phyloP scores from a whole-genome alignment of 1,140 invertebrate species.

The Luehdorfia chinensis region DNA sequence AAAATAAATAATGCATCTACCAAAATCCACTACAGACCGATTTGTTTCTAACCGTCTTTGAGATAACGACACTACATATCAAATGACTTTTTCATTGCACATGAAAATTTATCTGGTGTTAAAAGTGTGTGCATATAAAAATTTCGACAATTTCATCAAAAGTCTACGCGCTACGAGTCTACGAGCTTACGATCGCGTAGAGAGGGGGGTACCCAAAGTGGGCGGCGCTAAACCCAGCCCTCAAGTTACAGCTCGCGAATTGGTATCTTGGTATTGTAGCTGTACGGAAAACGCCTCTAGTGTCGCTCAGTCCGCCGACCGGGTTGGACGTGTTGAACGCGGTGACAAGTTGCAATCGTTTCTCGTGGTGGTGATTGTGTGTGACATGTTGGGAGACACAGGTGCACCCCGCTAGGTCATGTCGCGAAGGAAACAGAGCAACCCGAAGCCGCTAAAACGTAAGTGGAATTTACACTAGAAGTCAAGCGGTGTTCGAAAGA shows the following conservation, averaged over 20 bases:
- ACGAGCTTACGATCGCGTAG: constrained; percentile 34
- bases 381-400: constrained; percentile 52
- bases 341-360: constrained; percentile 29
- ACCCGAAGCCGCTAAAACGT: constrained; percentile 81
- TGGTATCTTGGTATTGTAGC: constrained; percentile 25
- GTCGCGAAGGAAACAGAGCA: constrained; percentile 81
- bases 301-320: constrained; percentile 36
- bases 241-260: constrained; percentile 38
- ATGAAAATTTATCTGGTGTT: too few relatives aligned
- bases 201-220: constrained; percentile 29
- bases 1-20: too few relatives aligned
- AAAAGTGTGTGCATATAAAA: not conserved
- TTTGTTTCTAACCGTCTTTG: too few relatives aligned
- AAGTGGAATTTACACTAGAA: too few relatives aligned
- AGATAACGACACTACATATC: too few relatives aligned
- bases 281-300: constrained; percentile 40
- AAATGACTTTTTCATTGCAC: too few relatives aligned
- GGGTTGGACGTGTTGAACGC: constrained; percentile 26
- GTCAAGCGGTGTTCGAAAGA: too few relatives aligned
- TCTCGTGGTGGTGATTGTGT: constrained; percentile 44
- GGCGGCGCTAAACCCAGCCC: constrained; percentile 47
- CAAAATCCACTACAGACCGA: too few relatives aligned
- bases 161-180: constrained; percentile 49
- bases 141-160: constrained; percentile 2
- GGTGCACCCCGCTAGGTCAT: constrained; percentile 66